phyloP scores from a whole-genome alignment of 2,797 vertebrate species.

The Gallinago nigripennis region DNA sequence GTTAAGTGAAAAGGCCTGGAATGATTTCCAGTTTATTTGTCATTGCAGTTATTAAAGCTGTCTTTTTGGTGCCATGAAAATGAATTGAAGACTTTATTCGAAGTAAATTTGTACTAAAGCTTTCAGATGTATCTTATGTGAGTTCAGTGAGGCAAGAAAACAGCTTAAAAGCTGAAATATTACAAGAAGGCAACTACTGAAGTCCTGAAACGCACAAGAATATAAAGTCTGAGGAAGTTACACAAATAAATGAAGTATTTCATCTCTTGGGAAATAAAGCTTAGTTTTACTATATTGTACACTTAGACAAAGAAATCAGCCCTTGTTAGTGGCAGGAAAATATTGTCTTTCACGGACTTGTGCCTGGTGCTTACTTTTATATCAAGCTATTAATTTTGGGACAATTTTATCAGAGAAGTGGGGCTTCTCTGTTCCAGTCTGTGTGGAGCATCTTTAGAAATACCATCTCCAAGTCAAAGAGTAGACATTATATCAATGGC shows the following conservation, averaged over 20 bases:
- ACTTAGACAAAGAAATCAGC: slow-evolving; percentile 63
- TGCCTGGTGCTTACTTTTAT: slow-evolving; percentile 37
- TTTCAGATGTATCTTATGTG: slow-evolving; percentile 88
- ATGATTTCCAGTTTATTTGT: slow-evolving; percentile 92
- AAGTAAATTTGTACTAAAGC: slow-evolving; percentile 88
- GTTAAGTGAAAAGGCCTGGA: slow-evolving; percentile 88
- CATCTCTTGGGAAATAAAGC: slow-evolving; percentile 67
- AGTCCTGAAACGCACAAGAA: slow-evolving; percentile 72
- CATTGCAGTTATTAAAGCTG: slow-evolving; percentile 91
- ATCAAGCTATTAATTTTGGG: slow-evolving; percentile 21
- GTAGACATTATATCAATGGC: neutral
- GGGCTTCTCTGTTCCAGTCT: neutral
- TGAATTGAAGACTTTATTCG: slow-evolving; percentile 87
- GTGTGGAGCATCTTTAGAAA: neutral
- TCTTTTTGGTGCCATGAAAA: slow-evolving; percentile 87
- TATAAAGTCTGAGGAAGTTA: slow-evolving; percentile 73
- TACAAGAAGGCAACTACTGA: slow-evolving; percentile 73
- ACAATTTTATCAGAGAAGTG: neutral
- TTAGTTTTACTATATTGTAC: slow-evolving; percentile 51
- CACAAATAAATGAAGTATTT: slow-evolving; percentile 72
- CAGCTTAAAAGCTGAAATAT: slow-evolving; percentile 87
- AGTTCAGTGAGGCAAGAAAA: slow-evolving; percentile 89
- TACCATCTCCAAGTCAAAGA: neutral
- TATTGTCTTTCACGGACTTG: slow-evolving; percentile 32
- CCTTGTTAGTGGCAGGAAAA: slow-evolving; percentile 68